phyloP scores from a whole-genome alignment of 2,888 invertebrate genomes.

The Acrobasis consociella region DNA sequence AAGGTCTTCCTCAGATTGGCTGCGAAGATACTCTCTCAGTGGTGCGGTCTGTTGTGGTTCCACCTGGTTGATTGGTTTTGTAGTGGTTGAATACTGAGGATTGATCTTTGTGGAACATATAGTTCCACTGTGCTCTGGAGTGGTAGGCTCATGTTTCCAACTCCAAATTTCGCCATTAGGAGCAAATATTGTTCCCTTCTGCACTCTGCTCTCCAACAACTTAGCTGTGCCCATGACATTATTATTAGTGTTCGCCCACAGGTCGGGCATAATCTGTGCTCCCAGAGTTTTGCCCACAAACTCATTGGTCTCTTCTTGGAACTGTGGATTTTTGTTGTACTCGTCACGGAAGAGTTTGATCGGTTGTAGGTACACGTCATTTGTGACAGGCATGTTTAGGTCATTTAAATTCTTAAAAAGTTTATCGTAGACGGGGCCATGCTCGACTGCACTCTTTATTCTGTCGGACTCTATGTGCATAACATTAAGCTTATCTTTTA shows the following conservation, averaged over 20 bases:
- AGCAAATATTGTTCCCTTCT: slow-evolving; percentile 78
- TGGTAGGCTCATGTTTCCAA: slow-evolving; percentile 78
- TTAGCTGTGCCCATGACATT: slow-evolving; percentile 71
- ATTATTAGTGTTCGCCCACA: slow-evolving; percentile 69
- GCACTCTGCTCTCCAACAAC: slow-evolving; percentile 66
- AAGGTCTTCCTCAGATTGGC: slow-evolving; percentile 66
- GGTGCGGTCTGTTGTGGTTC: slow-evolving; percentile 75
- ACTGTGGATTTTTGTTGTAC: slow-evolving; percentile 77
- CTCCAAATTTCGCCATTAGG: slow-evolving; percentile 81
- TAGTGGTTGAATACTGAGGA: slow-evolving; percentile 73
- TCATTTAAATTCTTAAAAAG: slow-evolving; percentile 79
- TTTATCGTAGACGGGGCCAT: slow-evolving; percentile 83
- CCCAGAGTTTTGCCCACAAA: slow-evolving; percentile 75
- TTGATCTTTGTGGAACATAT: slow-evolving; percentile 75
- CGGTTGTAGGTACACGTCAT: slow-evolving; percentile 81
- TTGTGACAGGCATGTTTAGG: slow-evolving; percentile 74
- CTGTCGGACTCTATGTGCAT: slow-evolving; percentile 81
- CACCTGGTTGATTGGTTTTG: slow-evolving; percentile 69
- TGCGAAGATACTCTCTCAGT: slow-evolving; percentile 65
- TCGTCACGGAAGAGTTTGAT: slow-evolving; percentile 81
- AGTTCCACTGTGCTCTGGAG: slow-evolving; percentile 72
- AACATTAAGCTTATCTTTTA: slow-evolving; percentile 77
- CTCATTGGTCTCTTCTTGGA: slow-evolving; percentile 80
- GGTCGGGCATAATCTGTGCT: slow-evolving; percentile 70
- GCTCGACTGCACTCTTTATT: slow-evolving; percentile 83